These are phyloP conservation scores for Carassius carassius DNA, from an alignment of 2,113 vertebrate species.

Conservation along the genomic window DNA sequence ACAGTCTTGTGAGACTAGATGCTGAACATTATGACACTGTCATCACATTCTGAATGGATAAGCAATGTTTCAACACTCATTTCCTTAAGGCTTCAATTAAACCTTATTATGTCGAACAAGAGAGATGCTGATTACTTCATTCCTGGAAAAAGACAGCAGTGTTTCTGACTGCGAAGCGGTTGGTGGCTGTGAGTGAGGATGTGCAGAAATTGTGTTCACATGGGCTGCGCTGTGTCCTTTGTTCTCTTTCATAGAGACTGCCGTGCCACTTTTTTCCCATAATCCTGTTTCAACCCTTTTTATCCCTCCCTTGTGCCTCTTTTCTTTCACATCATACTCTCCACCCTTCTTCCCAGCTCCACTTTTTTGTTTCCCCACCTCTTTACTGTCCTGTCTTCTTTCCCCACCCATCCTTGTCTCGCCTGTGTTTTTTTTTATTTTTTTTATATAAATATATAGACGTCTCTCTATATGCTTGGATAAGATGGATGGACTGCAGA, in stretches of 20 bases:
- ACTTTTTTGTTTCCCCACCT: neutral
- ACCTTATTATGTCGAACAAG: neutral
- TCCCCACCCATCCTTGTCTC: neutral
- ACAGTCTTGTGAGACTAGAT: neutral
- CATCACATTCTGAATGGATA: neutral
- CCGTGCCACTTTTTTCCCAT: constrained; percentile 6
- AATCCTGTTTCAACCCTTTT: constrained; percentile 16
- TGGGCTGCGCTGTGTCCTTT: neutral
- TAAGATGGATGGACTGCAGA: constrained; percentile 11
- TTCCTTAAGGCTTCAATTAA: constrained; percentile 19
- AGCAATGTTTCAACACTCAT: neutral
- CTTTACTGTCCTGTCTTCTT: neutral
- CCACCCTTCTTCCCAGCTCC: constrained; percentile 24
- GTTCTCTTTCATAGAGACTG: constrained; percentile 8
- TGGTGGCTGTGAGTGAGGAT: constrained; percentile 12
- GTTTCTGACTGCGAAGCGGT: neutral
- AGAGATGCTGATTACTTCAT: neutral
- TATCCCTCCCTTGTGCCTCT: neutral
- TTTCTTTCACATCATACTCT: constrained; percentile 9
- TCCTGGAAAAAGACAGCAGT: constrained; percentile 3
- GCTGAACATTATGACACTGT: neutral
- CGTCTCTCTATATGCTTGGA: neutral
- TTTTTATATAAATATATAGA: too few relatives aligned
- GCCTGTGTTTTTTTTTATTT: neutral
- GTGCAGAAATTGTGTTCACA: constrained; percentile 13